phyloP scores from a whole-genome alignment of 2,113 vertebrate genomes.

The Coracopsis vasa region DNA sequence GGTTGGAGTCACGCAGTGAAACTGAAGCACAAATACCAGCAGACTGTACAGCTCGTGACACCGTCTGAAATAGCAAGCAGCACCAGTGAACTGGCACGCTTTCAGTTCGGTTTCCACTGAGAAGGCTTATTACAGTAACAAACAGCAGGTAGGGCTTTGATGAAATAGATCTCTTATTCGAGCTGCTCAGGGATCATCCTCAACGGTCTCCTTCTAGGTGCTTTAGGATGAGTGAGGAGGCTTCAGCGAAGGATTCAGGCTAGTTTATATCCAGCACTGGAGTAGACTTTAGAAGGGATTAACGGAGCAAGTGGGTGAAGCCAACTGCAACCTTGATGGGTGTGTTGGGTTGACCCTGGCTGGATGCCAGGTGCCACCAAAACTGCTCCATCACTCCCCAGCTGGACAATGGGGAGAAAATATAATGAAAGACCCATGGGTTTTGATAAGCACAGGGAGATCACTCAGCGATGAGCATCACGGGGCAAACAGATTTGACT shows the following conservation, averaged over 20 bases:
- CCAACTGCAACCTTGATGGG: background rate
- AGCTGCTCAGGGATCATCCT: constrained; percentile 11
- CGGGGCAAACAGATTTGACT: background rate
- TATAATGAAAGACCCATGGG: background rate
- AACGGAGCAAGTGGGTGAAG: background rate
- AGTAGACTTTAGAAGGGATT: background rate
- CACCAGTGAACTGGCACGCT: constrained; percentile 12
- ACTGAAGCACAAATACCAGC: constrained; percentile 34
- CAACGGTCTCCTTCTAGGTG: background rate
- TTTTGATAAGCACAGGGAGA: background rate
- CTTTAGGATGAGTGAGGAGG: background rate
- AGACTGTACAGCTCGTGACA: constrained; percentile 5
- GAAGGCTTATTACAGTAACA: constrained; percentile 28
- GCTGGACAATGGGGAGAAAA: background rate
- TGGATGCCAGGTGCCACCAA: background rate
- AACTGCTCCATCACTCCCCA: background rate
- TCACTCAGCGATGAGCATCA: background rate
- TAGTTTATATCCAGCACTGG: background rate
- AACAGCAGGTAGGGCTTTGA: constrained; percentile 38
- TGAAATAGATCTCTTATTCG: background rate
- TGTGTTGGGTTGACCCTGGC: background rate
- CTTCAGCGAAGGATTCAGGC: background rate
- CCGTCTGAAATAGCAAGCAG: constrained; percentile 45
- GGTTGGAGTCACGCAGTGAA: constrained; percentile 52
- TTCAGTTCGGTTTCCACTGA: constrained; percentile 20